Conservation (phyloP, 2,113 vertebrate genomes). For the Kryptolebias marmoratus region DNA sequence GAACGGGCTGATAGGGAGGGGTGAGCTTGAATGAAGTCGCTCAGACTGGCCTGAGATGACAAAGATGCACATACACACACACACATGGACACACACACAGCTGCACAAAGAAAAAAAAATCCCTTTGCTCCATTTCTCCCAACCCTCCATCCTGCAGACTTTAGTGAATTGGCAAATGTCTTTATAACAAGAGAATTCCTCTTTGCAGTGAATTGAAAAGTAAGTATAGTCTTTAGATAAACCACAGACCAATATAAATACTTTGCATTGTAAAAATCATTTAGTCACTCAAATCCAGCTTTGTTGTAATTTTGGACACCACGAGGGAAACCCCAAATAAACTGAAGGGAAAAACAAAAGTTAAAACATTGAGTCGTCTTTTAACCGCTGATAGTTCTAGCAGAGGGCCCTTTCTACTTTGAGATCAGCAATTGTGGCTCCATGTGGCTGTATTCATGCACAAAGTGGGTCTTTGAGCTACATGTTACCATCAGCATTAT, state of each 20-base stretch:
- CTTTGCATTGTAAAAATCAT: neutral
- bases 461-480: too few species aligned
- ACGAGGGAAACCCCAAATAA: neutral
- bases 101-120: neutral
- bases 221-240: neutral
- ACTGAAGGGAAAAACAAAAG: too few species aligned
- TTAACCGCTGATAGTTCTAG: too few species aligned
- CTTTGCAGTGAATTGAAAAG: neutral
- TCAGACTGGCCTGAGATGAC: conserved; percentile 64
- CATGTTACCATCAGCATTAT: too few species aligned
- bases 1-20: conserved; percentile 65
- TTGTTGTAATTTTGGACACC: neutral
- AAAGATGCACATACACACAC: conserved; percentile 57
- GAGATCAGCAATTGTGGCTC: too few species aligned
- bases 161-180: conserved; percentile 25
- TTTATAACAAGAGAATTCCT: conserved; percentile 23
- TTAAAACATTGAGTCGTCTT: neutral
- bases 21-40: conserved; percentile 79
- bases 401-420: too few species aligned
- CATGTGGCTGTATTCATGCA: too few species aligned
- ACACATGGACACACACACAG: neutral
- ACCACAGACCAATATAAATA: neutral
- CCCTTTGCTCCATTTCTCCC: conserved; percentile 30
- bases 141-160: conserved; percentile 32
- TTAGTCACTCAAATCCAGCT: neutral